Evolutionary conservation across 2,888 invertebrate genomes (phyloP).

Genomic region (Matsumyia berberina): DNA sequence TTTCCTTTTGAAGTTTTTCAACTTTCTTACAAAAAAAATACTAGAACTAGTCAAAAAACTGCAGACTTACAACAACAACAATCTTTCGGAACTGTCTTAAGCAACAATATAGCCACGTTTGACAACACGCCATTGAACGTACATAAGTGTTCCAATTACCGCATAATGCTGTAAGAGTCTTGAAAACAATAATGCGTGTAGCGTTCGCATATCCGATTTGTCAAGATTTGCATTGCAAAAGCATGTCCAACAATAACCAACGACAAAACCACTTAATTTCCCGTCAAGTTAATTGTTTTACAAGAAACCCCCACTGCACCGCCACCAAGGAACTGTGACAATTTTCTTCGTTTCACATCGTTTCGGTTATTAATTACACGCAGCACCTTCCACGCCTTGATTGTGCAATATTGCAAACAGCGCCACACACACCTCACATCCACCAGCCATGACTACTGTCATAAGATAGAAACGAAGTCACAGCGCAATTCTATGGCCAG

Average conservation of each 20-base stretch:
- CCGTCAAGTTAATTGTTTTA: conserved; percentile 31
- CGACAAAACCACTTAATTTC: conserved; percentile 18
- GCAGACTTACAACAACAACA: too few species aligned
- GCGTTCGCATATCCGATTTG: conserved; percentile 9
- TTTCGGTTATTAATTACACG: conserved; percentile 72
- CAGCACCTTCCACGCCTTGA: conserved; percentile 38
- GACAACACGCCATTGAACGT: not conserved
- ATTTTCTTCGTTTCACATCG: conserved; percentile 70
- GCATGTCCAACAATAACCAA: not conserved
- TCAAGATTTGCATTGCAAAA: conserved; percentile 4
- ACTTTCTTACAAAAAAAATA: too few species aligned
- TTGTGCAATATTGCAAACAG: conserved; percentile 47
- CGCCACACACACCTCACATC: conserved; percentile 33
- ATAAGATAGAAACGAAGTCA: conserved; percentile 47
- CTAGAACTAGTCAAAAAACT: too few species aligned
- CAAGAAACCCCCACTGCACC: not conserved
- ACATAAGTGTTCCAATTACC: not conserved
- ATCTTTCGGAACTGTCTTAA: not conserved
- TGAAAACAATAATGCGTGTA: not conserved
- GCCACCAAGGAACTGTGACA: conserved; percentile 55
- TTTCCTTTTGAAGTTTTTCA: too few species aligned
- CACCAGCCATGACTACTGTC: conserved; percentile 65
- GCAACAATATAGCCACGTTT: not conserved
- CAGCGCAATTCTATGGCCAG: conserved; percentile 61
- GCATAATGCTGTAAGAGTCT: not conserved